Base-by-base conservation (phyloP, 2,888 invertebrate genomes). In the Drosophila austrosaltans region DNA sequence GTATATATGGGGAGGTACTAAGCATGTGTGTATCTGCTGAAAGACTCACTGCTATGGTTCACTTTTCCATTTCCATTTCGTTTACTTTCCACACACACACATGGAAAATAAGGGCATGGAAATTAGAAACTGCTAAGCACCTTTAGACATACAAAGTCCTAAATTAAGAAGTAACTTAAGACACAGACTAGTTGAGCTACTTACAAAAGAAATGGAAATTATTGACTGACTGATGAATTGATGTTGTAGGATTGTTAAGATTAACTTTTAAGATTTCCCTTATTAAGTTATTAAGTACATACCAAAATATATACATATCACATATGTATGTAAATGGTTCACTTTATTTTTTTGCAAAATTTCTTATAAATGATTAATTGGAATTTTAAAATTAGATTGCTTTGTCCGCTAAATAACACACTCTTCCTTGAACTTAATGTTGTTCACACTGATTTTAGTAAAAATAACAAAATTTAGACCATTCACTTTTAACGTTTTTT, bases 31-130 rank as follows among this genome's bases (percentile, higher is more conserved):
- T 73, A 71, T 65, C 57, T 57, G 40, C 60, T 71, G 20, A 71
- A 53, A 39, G 54, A 59, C 62, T 79, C 66, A 68, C 79, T 76
- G 72, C 78, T 64, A 58, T 48, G 58, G 25, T 53, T 66, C 22
- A 7, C 32, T 53, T 42, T 69, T 75, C 61, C 77, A 72, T 75
- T 78, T 78, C 68, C 22, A 62, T 78, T 70, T 62, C 54, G 48
- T 77, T 79, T 56, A 63, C 72, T 67, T 77, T 78, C 63, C 61
- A 63, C 30, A 44, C 39, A 20, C 22, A 3, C 8, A 7, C 36
- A n/a, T 53, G 48, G 59, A 20, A 12, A 65, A 69, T 28, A 60
- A 57, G 64, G 59, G 53, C 61, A 57, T 61, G 53, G 22, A 62
- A 62, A 53, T 53, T 62, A 39, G 62, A 62, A 36, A 48, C 53